These are phyloP conservation scores for Ptychodera flava DNA, from an alignment of 35 echinoderm and acorn worm genomes.

Conservation along the genomic window DNA sequence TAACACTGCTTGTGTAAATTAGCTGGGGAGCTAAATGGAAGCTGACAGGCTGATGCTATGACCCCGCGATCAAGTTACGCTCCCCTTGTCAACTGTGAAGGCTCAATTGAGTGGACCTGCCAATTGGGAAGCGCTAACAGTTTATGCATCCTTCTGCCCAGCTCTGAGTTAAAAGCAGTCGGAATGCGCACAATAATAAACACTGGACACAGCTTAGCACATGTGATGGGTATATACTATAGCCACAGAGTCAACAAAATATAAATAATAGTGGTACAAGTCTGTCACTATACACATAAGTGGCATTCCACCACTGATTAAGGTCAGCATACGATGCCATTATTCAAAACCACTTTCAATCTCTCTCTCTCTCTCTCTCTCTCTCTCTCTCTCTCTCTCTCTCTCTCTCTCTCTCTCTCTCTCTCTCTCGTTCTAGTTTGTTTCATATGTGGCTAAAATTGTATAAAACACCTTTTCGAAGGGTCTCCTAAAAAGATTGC, in stretches of 20 bases:
- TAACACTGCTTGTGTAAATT: neutral
- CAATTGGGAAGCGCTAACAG: neutral
- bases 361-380: too few relatives aligned
- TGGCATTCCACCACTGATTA: neutral
- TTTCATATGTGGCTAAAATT: too few relatives aligned
- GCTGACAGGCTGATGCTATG: neutral
- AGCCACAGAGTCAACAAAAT: neutral
- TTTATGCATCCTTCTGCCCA: neutral
- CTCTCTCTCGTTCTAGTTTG: too few relatives aligned
- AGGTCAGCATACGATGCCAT: too few relatives aligned
- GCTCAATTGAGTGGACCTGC: neutral
- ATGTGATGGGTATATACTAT: neutral
- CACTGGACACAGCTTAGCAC: neutral
- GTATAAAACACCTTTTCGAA: too few relatives aligned
- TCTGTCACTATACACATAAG: neutral
- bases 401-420: too few relatives aligned
- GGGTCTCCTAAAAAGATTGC: too few relatives aligned
- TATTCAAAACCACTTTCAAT: too few relatives aligned
- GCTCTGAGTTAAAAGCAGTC: neutral
- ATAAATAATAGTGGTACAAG: neutral
- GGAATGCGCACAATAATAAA: neutral
- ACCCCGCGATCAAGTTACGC: neutral
- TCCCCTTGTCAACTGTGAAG: neutral
- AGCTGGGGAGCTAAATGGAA: neutral
- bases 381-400: too few relatives aligned